These are phyloP conservation scores for Aspidiotus destructor DNA, from an alignment of 2,888 invertebrate genomes.

Conservation along the genomic window DNA sequence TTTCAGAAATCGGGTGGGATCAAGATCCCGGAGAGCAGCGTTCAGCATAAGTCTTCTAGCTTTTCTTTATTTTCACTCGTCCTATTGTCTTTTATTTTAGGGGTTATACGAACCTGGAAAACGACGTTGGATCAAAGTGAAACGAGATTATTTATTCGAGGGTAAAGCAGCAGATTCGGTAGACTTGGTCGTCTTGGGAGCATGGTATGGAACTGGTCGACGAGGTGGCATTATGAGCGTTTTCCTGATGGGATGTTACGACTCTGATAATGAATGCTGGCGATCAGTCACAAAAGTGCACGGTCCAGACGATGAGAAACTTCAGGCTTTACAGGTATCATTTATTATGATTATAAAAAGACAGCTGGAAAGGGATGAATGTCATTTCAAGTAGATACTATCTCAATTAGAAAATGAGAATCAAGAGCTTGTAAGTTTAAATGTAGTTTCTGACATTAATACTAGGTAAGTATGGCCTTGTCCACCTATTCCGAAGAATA, in stretches of 20 bases:
- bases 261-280: constrained; percentile 58
- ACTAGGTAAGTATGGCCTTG: no score
- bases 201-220: constrained; percentile 67
- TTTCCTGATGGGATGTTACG: constrained; percentile 85
- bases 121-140: constrained; percentile 90
- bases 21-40: no score
- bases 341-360: no score
- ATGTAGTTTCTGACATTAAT: no score
- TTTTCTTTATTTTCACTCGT: background rate
- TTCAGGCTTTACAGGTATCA: constrained; percentile 65
- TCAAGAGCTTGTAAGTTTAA: no score
- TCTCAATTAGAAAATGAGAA: no score
- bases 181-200: constrained; percentile 86
- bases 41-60: no score
- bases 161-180: constrained; percentile 93
- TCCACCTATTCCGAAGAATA: no score
- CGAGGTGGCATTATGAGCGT: constrained; percentile 59
- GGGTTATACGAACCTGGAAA: constrained; percentile 87
- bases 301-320: constrained; percentile 73
- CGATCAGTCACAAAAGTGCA: constrained; percentile 84
- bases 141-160: constrained; percentile 85
- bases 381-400: no score
- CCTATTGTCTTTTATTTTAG: constrained; percentile 43
- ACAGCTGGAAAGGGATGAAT: no score
- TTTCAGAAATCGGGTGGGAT: no score